These are phyloP conservation scores for Synanthedon formicaeformis DNA, from an alignment of 2,888 invertebrate species.

Conservation along the genomic window DNA sequence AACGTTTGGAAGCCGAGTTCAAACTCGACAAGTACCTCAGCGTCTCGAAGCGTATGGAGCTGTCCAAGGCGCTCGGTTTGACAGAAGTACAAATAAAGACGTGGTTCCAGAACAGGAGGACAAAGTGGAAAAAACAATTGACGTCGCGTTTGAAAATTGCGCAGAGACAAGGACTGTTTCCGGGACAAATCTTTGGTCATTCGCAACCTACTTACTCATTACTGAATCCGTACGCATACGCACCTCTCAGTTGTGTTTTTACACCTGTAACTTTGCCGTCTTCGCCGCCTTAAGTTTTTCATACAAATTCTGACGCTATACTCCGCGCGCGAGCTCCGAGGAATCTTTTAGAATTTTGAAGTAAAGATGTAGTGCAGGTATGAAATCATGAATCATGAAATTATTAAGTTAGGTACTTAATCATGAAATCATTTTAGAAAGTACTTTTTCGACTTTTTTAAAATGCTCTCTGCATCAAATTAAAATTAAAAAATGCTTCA, in stretches of 20 bases:
- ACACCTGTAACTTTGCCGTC: conserved; percentile 63
- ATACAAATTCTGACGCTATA: background rate
- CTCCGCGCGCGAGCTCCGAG: too few species aligned
- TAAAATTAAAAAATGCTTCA: too few species aligned
- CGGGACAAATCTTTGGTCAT: conserved; percentile 76
- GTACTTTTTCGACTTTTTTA: too few species aligned
- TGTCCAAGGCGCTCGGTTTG: conserved; percentile 87
- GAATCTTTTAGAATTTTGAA: too few species aligned
- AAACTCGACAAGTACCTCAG: conserved; percentile 96
- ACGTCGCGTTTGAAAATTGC: conserved; percentile 91
- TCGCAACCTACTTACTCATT: conserved; percentile 73
- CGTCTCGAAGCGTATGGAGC: conserved; percentile 93
- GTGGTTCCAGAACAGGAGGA: conserved; percentile 95
- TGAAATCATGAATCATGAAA: too few species aligned
- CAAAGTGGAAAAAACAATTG: conserved; percentile 97
- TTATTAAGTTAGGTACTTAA: too few species aligned
- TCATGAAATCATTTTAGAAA: too few species aligned
- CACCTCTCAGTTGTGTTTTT: conserved; percentile 73
- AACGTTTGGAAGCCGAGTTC: conserved; percentile 92
- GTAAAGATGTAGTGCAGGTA: too few species aligned
- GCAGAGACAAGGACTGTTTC: conserved; percentile 84
- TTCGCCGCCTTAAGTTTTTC: conserved; percentile 28
- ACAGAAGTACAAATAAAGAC: conserved; percentile 98
- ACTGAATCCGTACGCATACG: conserved; percentile 72
- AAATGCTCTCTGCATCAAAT: too few species aligned